Conservation (phyloP, 2,113 vertebrate genomes). For the Delphinus delphis region DNA sequence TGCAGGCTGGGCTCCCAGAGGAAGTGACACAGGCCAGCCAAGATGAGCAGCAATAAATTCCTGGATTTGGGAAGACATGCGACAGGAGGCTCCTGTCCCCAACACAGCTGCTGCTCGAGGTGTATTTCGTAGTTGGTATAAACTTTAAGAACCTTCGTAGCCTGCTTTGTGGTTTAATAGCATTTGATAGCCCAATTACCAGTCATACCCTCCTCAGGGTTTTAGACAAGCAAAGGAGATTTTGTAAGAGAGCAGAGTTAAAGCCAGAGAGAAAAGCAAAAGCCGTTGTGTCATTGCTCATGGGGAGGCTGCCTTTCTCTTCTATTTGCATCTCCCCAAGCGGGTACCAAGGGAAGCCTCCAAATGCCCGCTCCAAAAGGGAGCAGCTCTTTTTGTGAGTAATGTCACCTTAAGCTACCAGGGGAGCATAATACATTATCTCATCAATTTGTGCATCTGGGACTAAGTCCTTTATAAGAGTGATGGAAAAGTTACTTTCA, state of each 20-base stretch:
- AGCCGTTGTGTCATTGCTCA: not conserved
- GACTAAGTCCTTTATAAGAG: not conserved
- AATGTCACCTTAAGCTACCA: not conserved
- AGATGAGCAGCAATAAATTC: not conserved
- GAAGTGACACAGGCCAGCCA: not conserved
- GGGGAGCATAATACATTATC: not conserved
- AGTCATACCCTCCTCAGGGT: not conserved
- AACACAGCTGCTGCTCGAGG: not conserved
- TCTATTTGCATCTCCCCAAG: not conserved
- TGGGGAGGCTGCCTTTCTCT: not conserved
- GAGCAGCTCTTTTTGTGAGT: not conserved
- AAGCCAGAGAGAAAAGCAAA: not conserved
- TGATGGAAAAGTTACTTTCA: not conserved
- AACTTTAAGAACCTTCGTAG: not conserved
- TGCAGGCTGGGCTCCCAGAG: not conserved
- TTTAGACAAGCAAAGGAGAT: not conserved
- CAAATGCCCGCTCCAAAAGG: not conserved
- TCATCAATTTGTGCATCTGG: not conserved
- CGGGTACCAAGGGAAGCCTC: not conserved
- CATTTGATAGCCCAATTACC: not conserved
- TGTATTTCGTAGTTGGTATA: not conserved
- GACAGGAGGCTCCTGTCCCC: not conserved
- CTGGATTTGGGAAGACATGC: not conserved
- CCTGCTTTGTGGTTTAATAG: not conserved
- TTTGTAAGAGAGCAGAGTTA: not conserved